Base-by-base conservation (phyloP, 1,140 invertebrate species). In the Chelonus insularis region DNA sequence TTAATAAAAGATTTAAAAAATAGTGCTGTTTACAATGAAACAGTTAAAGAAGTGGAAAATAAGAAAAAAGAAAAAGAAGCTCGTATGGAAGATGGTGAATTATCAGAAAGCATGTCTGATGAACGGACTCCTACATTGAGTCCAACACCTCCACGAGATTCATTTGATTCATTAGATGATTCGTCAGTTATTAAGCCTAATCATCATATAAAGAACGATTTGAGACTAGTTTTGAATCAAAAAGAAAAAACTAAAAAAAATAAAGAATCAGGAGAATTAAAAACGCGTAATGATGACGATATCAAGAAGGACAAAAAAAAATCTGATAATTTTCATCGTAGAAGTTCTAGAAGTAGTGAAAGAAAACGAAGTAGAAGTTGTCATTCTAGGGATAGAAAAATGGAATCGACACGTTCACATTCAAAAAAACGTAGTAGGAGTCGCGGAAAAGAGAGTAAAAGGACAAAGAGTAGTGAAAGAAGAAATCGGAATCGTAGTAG, bases 1-100 rank as follows among this genome's bases (percentile, higher is more conserved):
- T 77, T 85, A 64, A 87, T 88, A 65, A 87, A 88, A 69, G 86
- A 88, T 72, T 78, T 89, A 14, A 88, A 88, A 67, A 86, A 87
- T 50, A 88, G 87, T 78, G 69, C 81, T 36, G 85, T 89, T 16
- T 89, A 85, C 75, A 86, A 86, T 68, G 85, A 86, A 63, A 86
- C 86, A 16, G 84, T 88, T 0, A 86, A 86, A 69, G 83, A 86
- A 70, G 85, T 86, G 36, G 87, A 89, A 73, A 85, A 86, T 65
- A 84, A 87, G 68, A 83, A 85, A 48, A 84, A 84, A 61, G 83
- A 82, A 62, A 88, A 85, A 71, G 83, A 82, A 43, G 84, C 86
- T 25, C 80, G 82, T 63, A 84, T 84, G 78, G 85, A 88, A 77
- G 86, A 88, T 67, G 86, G 86, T 1, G 86, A 86, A 80, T 75